Base-by-base conservation (phyloP, 2,888 invertebrate genomes). In the Anthrax anthrax region DNA sequence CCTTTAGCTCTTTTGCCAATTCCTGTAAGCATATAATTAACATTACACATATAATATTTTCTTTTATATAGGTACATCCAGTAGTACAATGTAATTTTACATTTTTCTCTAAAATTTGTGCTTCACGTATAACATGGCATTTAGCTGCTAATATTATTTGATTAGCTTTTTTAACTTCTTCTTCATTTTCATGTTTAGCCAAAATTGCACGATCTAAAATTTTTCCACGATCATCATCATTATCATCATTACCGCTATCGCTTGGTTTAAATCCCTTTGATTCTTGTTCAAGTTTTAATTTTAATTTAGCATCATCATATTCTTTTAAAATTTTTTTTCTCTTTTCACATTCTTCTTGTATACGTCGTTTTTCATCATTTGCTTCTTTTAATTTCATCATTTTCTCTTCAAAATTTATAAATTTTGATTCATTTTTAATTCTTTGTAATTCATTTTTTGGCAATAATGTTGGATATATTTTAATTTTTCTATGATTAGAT, bases 51-150 rank as follows among this genome's bases (percentile, higher is more conserved):
- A 6, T 23, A 23, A 23, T 23, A 8, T 23, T 23, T 23, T 23
- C 8, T 23, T 23, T 23, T n/a, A n/a, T n/a, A n/a, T n/a, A n/a
- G n/a, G n/a, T n/a, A n/a, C n/a, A n/a, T n/a, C n/a, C n/a, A n/a
- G n/a, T n/a, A n/a, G n/a, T n/a, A n/a, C n/a, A n/a, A n/a, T n/a
- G n/a, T n/a, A n/a, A 42, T 18, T 12, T 19, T 46, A 34, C 23
- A 37, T 49, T 50, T 50, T 74, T 77, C 63, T 85, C 85, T 1
- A 74, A 74, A 49, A 88, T 76, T 70, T 90, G 89, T 0, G 86
- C 87, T 62, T 88, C 85, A 17, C 89, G 70, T 41, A 90, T 84
- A 0, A 87, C 84, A 58, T 85, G 79, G 55, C 88, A 89, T 63
- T 90, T 89, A 18, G 85, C 84, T 16, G 84, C 84, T 13, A 89